Percentiles rank a stretch among this genome's conserved stretches.
phyloP scores from a whole-genome alignment of 2,797 vertebrate species.

The Margarornis squamiger region DNA sequence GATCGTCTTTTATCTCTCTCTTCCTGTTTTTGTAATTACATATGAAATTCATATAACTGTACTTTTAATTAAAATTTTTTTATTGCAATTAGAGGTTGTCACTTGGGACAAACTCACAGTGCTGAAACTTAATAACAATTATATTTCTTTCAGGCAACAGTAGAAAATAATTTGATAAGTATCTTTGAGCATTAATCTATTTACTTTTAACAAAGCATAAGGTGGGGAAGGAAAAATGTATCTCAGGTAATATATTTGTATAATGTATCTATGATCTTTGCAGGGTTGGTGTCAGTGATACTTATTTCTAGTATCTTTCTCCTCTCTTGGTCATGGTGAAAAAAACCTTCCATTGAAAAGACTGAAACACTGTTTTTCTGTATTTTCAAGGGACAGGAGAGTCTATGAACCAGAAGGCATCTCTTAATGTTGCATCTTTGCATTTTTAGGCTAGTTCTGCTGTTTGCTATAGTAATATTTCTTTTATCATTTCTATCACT shows the following conservation, averaged over 20 bases:
- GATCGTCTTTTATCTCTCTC: background rate
- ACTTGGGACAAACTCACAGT: conserved; percentile 56
- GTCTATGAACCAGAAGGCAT: conserved; percentile 13
- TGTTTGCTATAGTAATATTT: conserved; percentile 50
- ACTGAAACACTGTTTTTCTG: background rate
- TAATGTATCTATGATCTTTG: conserved; percentile 41
- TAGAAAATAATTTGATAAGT: conserved; percentile 58
- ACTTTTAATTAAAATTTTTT: conserved; percentile 33
- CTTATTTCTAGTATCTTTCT: conserved; percentile 22
- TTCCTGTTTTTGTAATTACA: conserved; percentile 13
- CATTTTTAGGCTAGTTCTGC: conserved; percentile 58
- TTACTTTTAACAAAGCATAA: background rate
- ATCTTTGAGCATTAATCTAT: background rate
- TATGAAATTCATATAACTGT: conserved; percentile 33
- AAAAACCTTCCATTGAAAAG: conserved; percentile 25
- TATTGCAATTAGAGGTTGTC: conserved; percentile 59
- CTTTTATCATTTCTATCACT: conserved; percentile 71
- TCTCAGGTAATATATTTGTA: conserved; percentile 61
- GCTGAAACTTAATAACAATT: conserved; percentile 58
- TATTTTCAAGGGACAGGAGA: conserved; percentile 45
- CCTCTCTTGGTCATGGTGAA: conserved; percentile 22
- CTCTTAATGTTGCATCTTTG: conserved; percentile 37
- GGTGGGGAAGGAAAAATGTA: background rate
- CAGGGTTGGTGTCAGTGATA: conserved; percentile 40
- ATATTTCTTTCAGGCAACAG: conserved; percentile 36